phyloP scores from a whole-genome alignment of 2,888 invertebrate genomes.

The Scaptomyza flava region DNA sequence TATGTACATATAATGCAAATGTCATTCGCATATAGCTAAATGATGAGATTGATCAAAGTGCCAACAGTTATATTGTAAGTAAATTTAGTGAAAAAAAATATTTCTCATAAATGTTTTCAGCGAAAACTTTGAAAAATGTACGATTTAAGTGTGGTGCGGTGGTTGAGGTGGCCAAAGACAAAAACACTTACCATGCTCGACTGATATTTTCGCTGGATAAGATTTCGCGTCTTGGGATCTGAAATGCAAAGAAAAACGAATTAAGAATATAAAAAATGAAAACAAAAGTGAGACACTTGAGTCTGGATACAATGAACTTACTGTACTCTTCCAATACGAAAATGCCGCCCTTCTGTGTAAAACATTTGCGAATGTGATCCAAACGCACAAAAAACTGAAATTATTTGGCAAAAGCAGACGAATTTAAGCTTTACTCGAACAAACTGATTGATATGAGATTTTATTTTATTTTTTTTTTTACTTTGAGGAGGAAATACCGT shows the following conservation, averaged over 20 bases:
- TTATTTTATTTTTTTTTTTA: neutral
- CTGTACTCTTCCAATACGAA: slow-evolving; percentile 99
- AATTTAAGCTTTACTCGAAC: slow-evolving; percentile 12
- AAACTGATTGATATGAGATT: neutral
- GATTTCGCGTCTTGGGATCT: slow-evolving; percentile 99
- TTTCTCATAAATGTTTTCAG: neutral
- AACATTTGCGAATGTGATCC: slow-evolving; percentile 99
- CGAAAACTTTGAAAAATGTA: neutral
- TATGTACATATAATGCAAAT: slow-evolving; percentile 6
- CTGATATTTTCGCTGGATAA: slow-evolving; percentile 98
- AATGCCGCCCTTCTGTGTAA: slow-evolving; percentile 99
- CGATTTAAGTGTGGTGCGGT: slow-evolving; percentile 16
- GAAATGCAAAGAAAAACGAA: slow-evolving; percentile 83
- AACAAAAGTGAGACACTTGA: neutral
- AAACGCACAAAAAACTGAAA: slow-evolving; percentile 99
- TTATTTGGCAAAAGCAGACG: slow-evolving; percentile 26
- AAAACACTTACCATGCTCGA: slow-evolving; percentile 96
- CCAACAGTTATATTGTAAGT: slow-evolving; percentile 5
- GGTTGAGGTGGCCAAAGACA: neutral
- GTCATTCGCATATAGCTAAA: neutral
- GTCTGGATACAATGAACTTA: slow-evolving; percentile 88
- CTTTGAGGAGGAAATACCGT: slow-evolving; percentile 3
- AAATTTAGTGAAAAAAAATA: neutral
- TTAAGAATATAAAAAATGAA: neutral
- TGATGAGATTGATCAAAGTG: slow-evolving; percentile 8